Evolutionary conservation across 1,140 invertebrate species (phyloP).

Genomic region (Propsilocerus akamusi): DNA sequence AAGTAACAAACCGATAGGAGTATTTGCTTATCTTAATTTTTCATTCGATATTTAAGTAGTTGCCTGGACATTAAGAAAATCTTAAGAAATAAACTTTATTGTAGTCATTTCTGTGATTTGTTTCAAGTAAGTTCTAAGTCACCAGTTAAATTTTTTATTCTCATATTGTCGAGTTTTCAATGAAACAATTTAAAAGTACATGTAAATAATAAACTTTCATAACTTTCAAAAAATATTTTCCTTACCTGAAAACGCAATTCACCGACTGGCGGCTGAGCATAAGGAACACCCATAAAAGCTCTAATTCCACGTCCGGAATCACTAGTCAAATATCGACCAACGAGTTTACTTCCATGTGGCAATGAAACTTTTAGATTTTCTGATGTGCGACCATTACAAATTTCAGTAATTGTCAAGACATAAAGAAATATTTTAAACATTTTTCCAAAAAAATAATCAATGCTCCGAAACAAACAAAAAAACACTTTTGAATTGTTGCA

Average conservation of each 20-base stretch:
- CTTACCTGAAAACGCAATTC: slow-evolving; percentile 41
- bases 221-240: not conserved
- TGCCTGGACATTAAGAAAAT: no score
- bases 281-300: slow-evolving; percentile 38
- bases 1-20: no score
- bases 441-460: no score
- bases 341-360: slow-evolving; percentile 21
- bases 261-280: slow-evolving; percentile 40
- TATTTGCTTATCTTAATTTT: no score
- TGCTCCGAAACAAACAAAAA: no score
- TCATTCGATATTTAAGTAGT: no score
- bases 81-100: no score
- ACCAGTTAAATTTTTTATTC: not conserved
- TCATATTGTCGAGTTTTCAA: not conserved
- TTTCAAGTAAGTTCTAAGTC: not conserved
- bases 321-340: slow-evolving; percentile 26
- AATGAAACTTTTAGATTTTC: slow-evolving; percentile 16
- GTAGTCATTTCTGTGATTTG: not conserved
- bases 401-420: slow-evolving; percentile 17
- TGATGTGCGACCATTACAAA: slow-evolving; percentile 15
- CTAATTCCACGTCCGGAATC: slow-evolving; percentile 27
- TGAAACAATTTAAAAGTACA: not conserved
- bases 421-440: no score
- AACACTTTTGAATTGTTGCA: no score
- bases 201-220: not conserved